Evolutionary conservation across 2,888 invertebrate genomes (phyloP), one percentile per base, ranked within the genome.

Genomic region (Lamellibrachia satsuma): DNA sequence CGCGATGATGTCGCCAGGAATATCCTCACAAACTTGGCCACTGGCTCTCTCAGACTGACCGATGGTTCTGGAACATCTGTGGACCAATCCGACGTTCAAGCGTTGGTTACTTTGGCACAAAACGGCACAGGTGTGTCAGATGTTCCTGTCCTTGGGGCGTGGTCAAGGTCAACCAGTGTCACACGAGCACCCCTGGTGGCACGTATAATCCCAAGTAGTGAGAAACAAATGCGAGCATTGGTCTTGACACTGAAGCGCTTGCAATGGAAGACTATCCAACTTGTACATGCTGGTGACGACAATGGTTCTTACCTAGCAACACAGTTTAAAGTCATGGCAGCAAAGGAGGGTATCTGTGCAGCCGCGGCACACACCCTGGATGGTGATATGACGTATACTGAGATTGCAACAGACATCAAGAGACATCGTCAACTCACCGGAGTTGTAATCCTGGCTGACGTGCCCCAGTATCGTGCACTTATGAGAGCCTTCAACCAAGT

Each of bases 1-100:
- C 95, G 94, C 92, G 94, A 95, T 0, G 93, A 90, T 8, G 7
- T 92, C 15, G 92, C 93, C 1, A 22, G 15, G 11, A 92, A 92
- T 57, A 22, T 90, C 9, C 52, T 93, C 57, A 90, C 92, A 11
- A 92, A 93, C 52, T 92, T 93, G 90, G 57, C 92, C 15, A 90
- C 52, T 11, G 93, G 92, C 4, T 51, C 93, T 8, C 75, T 75
- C 51, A 2, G 7, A 11, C 39, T 39, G 90, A 39, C 39, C 4
- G 90, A 75, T 39, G 11, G 15, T 15, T 39, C 39, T 9, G 92
- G 75, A 75, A 6, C 2, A 22, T 6, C 51, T 7, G 9, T 91
- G 51, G 90, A 93, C 39, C 92, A 92, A 6, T 90, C 57, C 7
- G 91, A 93, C n/a, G 8, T 92, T 11, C 39, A 52, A 1, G 90